Evolutionary conservation across 2,113 vertebrate genomes (phyloP), one percentile per base, ranked within the genome.

Genomic region (Carassius gibelio): DNA sequence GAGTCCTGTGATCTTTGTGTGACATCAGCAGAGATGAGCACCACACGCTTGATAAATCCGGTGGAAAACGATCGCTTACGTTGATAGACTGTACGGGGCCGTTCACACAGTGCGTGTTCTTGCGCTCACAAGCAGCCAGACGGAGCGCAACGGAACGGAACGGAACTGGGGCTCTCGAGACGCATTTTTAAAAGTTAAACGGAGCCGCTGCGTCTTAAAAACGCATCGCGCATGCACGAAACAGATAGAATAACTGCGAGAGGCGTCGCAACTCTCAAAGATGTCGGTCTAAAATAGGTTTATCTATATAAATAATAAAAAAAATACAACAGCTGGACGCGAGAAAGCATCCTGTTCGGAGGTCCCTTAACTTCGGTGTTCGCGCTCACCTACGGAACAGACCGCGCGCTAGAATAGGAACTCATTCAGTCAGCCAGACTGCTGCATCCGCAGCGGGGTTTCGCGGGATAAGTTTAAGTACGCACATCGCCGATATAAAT

Each of bases 301-400:
- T 74, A 48, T 11, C 14, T 8, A 1, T 15, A 36, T 1, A 17
- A 77, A 15, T 21, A 45, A 34, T 2, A 38, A 15, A 38, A 30
- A 30, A 45, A 75, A 79, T n/a, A 23, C 34, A 83, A 19, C 50
- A 34, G 76, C 19, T 21, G 30, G 57, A 59, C 19, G 57, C 57
- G 19, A 21, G 57, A 59, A 59, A 9, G 57, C 57, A n/a, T 59
- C 55, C 4, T 42, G 2, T 5, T 34, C 50, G 15, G 57, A 11
- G 36, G 11, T 30, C 30, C n/a, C 55, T 34, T 36, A 87, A 87
- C 82, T 87, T 87, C 66, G 61, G 55, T 15, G n/a, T 71, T 59
- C 48, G 84, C 30, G 59, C 55, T 86, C 81, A 64, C 52, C 23
- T 83, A 42, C 8, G 45, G 23, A 78, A 23, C 30, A 50, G 48